Conservation (phyloP, 2,113 vertebrate genomes). For the Onychorhynchus coronatus region DNA sequence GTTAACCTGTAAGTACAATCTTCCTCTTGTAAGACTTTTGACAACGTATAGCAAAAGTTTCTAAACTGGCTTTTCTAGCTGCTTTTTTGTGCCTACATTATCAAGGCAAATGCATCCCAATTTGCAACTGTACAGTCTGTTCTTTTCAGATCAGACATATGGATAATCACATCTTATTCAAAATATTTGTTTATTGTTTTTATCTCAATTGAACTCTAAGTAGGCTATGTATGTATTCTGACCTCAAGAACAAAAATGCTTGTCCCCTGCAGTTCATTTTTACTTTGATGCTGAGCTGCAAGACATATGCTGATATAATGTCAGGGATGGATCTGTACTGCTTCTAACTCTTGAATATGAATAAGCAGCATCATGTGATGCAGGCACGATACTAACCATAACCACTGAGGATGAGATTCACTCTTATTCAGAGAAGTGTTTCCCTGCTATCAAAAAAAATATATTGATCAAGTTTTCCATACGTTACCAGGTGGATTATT, state of each 20-base stretch:
- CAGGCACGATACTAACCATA: background rate
- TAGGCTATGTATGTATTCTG: background rate
- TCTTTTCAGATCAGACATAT: constrained; percentile 33
- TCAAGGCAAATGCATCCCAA: constrained; percentile 21
- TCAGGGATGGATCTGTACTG: background rate
- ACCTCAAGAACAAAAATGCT: background rate
- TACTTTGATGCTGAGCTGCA: background rate
- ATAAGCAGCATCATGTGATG: background rate
- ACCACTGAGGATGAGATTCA: background rate
- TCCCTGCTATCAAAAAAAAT: background rate
- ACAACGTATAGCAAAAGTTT: background rate
- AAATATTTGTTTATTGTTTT: background rate
- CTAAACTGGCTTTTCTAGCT: background rate
- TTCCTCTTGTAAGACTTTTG: background rate
- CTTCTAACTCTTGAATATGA: background rate
- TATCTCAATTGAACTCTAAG: background rate
- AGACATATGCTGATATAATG: background rate
- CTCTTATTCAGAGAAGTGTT: background rate
- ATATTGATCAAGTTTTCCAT: background rate
- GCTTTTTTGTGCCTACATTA: background rate
- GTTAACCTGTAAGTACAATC: background rate
- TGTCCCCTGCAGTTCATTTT: background rate
- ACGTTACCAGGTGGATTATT: background rate
- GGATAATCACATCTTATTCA: constrained; percentile 4
- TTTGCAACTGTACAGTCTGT: background rate